Base-by-base conservation (phyloP, 2,113 vertebrate species). In the Mungos mungo region DNA sequence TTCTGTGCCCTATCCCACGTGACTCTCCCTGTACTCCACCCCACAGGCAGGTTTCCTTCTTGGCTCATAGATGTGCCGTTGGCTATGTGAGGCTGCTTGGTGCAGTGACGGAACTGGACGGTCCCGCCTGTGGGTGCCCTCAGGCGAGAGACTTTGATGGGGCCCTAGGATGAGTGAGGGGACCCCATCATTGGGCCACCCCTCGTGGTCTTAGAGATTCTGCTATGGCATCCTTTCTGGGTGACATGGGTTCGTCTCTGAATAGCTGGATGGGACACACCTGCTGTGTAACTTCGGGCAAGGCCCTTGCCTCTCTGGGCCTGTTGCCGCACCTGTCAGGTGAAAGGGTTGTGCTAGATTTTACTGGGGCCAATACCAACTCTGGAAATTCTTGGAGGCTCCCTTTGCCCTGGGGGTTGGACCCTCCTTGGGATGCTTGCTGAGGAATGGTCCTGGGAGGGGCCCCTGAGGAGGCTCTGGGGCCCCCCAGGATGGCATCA, bases 101-200 rank as follows among this genome's bases (percentile, higher is more conserved):
- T 1, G 2, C 33, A 18, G 52, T 0, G 0, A 13, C 60, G 13
- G 52, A 38, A 38, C 33, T 15, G 50, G 50, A 23, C 31, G 18
- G 50, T 50, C 13, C 66, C 31, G n/a, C 21, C 54, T 41, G 33
- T 29, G 47, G 47, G 74, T 3, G 0, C 10, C 27, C 29, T 69
- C 0, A 2, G 47, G 13, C 4, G 66, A 71, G 47, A 23, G 25
- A 14, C 11, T 12, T 11, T 0, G 1, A 27, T 1, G 76, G 35
- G 31, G 38, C 21, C n/a, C 7, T 66, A 14, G 47, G 27, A 21
- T 0, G 5, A 8, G 10, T 1, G 50, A 92, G 60, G 45, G 57
- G 9, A 0, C 18, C 80, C 25, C 2, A 81, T 52, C 66, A 27
- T 57, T n/a, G n/a, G 38, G 50, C 54, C 77, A 68, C 3, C 29